These are phyloP conservation scores for Oncorhynchus mykiss DNA, from an alignment of 2,113 vertebrate genomes.

Conservation along the genomic window DNA sequence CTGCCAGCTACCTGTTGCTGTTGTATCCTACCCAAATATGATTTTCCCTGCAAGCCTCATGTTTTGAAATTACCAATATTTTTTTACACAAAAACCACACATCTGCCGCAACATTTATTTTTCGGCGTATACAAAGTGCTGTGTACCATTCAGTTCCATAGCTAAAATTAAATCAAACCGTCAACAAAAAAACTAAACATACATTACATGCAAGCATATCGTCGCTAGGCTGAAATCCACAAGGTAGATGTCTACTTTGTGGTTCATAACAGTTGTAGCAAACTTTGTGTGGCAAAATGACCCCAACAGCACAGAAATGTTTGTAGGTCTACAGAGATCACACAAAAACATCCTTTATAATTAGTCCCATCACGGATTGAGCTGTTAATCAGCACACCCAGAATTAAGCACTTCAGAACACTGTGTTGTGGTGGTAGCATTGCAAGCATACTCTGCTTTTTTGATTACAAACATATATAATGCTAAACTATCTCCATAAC, in stretches of 20 bases:
- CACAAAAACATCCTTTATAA: slow-evolving; percentile 9
- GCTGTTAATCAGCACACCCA: slow-evolving; percentile 10
- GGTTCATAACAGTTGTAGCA: slow-evolving; percentile 36
- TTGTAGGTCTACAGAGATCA: slow-evolving; percentile 27
- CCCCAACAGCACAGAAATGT: slow-evolving; percentile 6
- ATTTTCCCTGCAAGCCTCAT: too few relatives aligned
- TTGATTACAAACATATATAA: slow-evolving; percentile 66
- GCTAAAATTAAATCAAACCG: slow-evolving; percentile 26
- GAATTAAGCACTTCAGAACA: slow-evolving; percentile 49
- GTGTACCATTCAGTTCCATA: slow-evolving; percentile 34
- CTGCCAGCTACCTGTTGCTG: too few relatives aligned
- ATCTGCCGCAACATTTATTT: slow-evolving; percentile 56
- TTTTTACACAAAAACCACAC: not conserved
- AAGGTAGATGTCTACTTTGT: slow-evolving; percentile 52
- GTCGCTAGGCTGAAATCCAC: slow-evolving; percentile 29
- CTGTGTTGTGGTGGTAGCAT: slow-evolving; percentile 14
- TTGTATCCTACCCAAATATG: too few relatives aligned
- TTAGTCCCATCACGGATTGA: slow-evolving; percentile 14
- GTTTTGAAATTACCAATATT: too few relatives aligned
- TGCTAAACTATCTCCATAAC: slow-evolving; percentile 42
- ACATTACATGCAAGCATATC: slow-evolving; percentile 49
- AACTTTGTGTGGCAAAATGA: slow-evolving; percentile 42
- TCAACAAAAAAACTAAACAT: slow-evolving; percentile 16
- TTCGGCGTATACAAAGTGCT: slow-evolving; percentile 57
- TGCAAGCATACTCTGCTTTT: slow-evolving; percentile 52